These are phyloP conservation scores for Zosterops pallidus DNA, from an alignment of 2,113 vertebrate genomes.

Conservation along the genomic window DNA sequence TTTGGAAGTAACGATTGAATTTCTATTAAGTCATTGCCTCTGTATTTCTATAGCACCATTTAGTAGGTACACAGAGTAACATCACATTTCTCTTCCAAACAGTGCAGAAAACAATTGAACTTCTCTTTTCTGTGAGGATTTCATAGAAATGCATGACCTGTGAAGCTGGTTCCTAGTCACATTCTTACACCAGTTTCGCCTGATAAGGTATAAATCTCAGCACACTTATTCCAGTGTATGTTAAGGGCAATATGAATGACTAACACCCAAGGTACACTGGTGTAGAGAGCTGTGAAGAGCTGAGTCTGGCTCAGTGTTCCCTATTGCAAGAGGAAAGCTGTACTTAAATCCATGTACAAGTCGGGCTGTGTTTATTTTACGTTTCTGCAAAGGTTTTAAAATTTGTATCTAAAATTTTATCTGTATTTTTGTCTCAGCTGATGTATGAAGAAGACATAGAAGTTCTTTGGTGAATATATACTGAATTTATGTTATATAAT, in stretches of 20 bases:
- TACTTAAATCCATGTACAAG: neutral
- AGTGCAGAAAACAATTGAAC: neutral
- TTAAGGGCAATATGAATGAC: neutral
- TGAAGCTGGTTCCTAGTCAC: neutral
- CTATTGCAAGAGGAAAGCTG: neutral
- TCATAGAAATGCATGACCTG: neutral
- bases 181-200: neutral
- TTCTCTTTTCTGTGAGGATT: neutral
- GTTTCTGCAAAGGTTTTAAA: neutral
- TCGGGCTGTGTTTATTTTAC: neutral
- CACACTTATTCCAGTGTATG: neutral
- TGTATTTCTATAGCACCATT: neutral
- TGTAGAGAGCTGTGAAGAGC: neutral
- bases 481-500: slow-evolving; percentile 7
- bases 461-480: neutral
- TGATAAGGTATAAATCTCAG: neutral
- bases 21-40: neutral
- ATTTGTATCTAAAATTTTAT: neutral
- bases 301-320: neutral
- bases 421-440: neutral
- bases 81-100: neutral
- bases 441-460: neutral
- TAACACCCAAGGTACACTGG: neutral
- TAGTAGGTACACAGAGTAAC: neutral
- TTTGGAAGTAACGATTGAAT: neutral